phyloP scores from a whole-genome alignment of 2,113 vertebrate species.

The Bufo bufo region DNA sequence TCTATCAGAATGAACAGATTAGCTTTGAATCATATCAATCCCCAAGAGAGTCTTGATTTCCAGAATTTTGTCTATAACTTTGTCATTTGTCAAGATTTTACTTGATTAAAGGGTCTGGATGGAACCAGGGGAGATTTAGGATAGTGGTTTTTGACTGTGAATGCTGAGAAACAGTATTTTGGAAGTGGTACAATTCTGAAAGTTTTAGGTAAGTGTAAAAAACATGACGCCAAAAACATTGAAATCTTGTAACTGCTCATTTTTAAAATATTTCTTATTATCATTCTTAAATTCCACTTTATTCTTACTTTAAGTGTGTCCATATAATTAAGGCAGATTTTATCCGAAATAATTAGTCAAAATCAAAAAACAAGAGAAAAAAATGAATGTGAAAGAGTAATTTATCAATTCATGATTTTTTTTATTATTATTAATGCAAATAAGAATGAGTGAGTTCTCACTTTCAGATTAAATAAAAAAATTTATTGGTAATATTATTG shows the following conservation, averaged over 20 bases:
- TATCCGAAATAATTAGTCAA: background rate
- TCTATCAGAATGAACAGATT: background rate
- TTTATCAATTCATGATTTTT: no score
- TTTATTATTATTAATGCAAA: no score
- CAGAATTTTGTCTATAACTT: background rate
- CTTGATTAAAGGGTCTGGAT: background rate
- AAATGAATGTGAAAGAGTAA: no score
- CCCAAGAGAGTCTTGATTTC: background rate
- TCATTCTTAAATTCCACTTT: background rate
- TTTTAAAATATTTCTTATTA: background rate
- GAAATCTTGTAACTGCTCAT: background rate
- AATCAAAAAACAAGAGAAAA: background rate
- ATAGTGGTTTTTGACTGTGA: constrained; percentile 22
- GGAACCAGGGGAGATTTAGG: constrained; percentile 1
- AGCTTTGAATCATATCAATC: background rate
- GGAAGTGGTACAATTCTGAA: constrained; percentile 25
- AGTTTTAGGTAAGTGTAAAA: constrained; percentile 60
- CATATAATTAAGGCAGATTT: background rate
- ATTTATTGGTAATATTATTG: no score
- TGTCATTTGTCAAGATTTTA: background rate
- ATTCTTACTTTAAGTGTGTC: background rate
- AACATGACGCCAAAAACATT: background rate
- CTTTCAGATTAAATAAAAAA: no score
- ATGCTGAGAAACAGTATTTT: constrained; percentile 11
- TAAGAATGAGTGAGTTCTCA: no score